A percentile compares a stretch with the other conserved stretches of the same genome.
Conservation (phyloP, 2,888 invertebrate species). For the Xestia xanthographa region DNA sequence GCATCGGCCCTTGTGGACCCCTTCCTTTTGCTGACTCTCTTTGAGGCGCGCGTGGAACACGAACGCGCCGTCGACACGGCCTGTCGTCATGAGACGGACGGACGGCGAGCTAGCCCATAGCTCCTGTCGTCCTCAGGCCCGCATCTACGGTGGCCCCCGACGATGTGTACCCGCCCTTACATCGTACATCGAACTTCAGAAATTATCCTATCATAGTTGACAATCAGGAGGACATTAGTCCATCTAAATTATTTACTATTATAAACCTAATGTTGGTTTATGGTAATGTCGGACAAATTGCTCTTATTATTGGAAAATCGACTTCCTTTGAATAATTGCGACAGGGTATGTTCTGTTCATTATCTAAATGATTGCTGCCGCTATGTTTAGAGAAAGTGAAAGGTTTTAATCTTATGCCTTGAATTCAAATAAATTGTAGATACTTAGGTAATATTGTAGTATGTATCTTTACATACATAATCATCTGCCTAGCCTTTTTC, state of each 20-base stretch:
- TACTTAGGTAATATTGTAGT: too few relatives aligned
- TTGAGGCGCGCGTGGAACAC: too few relatives aligned
- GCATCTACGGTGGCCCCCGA: too few relatives aligned
- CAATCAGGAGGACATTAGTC: conserved; percentile 42
- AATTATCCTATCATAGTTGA: conserved; percentile 33
- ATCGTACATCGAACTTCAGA: conserved; percentile 44
- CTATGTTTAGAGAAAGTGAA: conserved; percentile 26
- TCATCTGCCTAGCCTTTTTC: too few relatives aligned
- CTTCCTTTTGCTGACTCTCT: too few relatives aligned
- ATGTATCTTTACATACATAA: too few relatives aligned
- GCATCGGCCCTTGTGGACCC: too few relatives aligned
- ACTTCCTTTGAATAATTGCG: conserved; percentile 54
- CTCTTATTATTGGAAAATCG: conserved; percentile 55
- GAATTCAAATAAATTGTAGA: not conserved
- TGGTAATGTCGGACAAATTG: conserved; percentile 42
- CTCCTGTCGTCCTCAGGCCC: too few relatives aligned
- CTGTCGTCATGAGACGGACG: too few relatives aligned
- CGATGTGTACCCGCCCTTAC: conserved; percentile 4
- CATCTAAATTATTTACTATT: conserved; percentile 40
- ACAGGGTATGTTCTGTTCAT: conserved; percentile 39
- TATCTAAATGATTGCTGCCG: conserved; percentile 35
- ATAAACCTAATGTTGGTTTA: conserved; percentile 37
- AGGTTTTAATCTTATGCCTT: conserved; percentile 15
- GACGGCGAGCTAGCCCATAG: too few relatives aligned
- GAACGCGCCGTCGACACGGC: too few relatives aligned